Evolutionary conservation across 2,797 vertebrate genomes (phyloP).

Genomic region (Neosilurus mollespiculum): DNA sequence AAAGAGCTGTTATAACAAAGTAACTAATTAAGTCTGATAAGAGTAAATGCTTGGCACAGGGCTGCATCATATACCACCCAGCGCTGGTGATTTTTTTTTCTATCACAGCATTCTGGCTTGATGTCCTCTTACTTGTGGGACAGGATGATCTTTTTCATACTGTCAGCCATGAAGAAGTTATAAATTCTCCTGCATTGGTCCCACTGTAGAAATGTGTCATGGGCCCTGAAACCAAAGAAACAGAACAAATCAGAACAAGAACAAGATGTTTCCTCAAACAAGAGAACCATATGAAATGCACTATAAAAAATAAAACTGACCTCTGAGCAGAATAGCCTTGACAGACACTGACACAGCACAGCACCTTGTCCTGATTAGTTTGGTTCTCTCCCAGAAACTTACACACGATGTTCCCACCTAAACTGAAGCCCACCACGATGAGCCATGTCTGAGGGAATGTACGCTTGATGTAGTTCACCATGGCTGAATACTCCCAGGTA

Average conservation of each 20-base stretch:
- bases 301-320: slow-evolving; percentile 68
- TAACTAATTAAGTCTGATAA: neutral
- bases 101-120: neutral
- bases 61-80: neutral
- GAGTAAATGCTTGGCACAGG: neutral
- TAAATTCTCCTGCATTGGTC: slow-evolving; percentile 91
- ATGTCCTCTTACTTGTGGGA: slow-evolving; percentile 81
- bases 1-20: neutral
- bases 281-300: neutral
- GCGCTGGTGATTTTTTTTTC: neutral
- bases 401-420: slow-evolving; percentile 93
- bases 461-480: slow-evolving; percentile 86
- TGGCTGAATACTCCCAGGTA: slow-evolving; percentile 94
- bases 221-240: slow-evolving; percentile 73
- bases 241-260: neutral
- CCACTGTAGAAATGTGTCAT: slow-evolving; percentile 96
- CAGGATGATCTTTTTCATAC: slow-evolving; percentile 95
- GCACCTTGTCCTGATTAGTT: slow-evolving; percentile 86
- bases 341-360: slow-evolving; percentile 92
- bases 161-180: slow-evolving; percentile 92
- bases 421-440: slow-evolving; percentile 90
- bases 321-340: slow-evolving; percentile 91
- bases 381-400: slow-evolving; percentile 90
- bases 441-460: slow-evolving; percentile 81
- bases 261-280: neutral